Evolutionary conservation across 2,888 invertebrate species (phyloP), one percentile per base, ranked within the genome.

Genomic region (Spilarctia lutea): DNA sequence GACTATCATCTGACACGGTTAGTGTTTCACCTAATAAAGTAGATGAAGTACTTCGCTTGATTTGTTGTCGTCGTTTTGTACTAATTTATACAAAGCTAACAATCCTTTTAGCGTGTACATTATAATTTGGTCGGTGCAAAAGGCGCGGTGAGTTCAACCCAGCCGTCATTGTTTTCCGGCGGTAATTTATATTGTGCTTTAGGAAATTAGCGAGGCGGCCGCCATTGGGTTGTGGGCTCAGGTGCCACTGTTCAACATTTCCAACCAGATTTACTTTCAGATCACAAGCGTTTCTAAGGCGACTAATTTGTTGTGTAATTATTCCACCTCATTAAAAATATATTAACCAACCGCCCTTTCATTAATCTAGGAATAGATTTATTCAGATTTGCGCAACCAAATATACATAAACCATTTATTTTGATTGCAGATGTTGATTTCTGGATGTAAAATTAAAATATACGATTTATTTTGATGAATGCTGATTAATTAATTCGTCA

Each of bases 161-260:
- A 85, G 81, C 81, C 90, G 90, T 92, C 93, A 93, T 94, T 94
- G 94, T 94, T 94, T 94, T 89, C 88, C 83, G 87, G 81, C 86
- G 85, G 92, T 94, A 93, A 94, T 94, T 94, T 93, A 94, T 94
- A 92, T 91, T 90, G 91, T 92, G 91, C 91, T 94, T 91, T 89
- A 90, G 88, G 88, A 93, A 94, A 94, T 94, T 93, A 94, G 91
- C 90, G 88, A 86, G 84, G 86, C 85, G 82, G 81, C 86, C 82
- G 84, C 85, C 87, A 84, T 87, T 85, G 90, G 82, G 83, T 85
- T 86, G 83, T 87, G 85, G 90, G 87, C 90, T 88, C 94, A 94
- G 94, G 93, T 94, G 92, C 88, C 88, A 89, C 88, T 90, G 86
- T 83, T 87, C 86, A 82, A 91, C 91, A 92, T 94, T 94, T 93